A percentile compares a stretch with the other conserved stretches of the same genome.
Evolutionary conservation across 2,113 vertebrate genomes (phyloP).

Genomic region (Grammomys surdaster): DNA sequence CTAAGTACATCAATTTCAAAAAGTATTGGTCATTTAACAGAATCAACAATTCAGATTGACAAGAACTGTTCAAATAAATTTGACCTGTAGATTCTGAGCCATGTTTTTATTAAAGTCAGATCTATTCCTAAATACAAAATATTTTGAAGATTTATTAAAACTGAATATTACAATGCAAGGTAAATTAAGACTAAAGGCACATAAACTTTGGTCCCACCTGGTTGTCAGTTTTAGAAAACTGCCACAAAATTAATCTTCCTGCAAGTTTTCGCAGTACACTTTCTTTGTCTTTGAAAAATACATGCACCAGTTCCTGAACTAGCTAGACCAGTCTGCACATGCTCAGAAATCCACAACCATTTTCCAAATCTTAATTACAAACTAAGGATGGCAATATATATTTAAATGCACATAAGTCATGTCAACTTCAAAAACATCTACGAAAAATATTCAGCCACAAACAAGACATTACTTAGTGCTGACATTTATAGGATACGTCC

Average conservation of each 20-base stretch:
- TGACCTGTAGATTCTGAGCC: conserved; percentile 91
- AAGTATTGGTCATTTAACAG: conserved; percentile 92
- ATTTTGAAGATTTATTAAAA: conserved; percentile 93
- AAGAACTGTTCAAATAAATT: conserved; percentile 89
- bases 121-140: conserved; percentile 94
- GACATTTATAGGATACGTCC: conserved; percentile 90
- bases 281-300: conserved; percentile 90
- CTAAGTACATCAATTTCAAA: conserved; percentile 91
- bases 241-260: conserved; percentile 92
- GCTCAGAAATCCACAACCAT: conserved; percentile 94
- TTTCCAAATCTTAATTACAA: conserved; percentile 91
- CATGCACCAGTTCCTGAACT: conserved; percentile 94
- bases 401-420: conserved; percentile 91
- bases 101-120: conserved; percentile 93
- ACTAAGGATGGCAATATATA: conserved; percentile 93
- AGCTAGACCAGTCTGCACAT: conserved; percentile 93
- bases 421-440: conserved; percentile 93
- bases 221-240: conserved; percentile 94
- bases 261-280: conserved; percentile 89
- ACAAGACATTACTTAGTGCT: conserved; percentile 93
- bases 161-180: conserved; percentile 94
- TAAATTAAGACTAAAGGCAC: conserved; percentile 99
- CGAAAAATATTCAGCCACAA: conserved; percentile 92
- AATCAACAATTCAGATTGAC: conserved; percentile 89
- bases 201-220: conserved; percentile 99